Base-by-base conservation (phyloP, 2,797 vertebrate species). In the Anolis apletophallus region DNA sequence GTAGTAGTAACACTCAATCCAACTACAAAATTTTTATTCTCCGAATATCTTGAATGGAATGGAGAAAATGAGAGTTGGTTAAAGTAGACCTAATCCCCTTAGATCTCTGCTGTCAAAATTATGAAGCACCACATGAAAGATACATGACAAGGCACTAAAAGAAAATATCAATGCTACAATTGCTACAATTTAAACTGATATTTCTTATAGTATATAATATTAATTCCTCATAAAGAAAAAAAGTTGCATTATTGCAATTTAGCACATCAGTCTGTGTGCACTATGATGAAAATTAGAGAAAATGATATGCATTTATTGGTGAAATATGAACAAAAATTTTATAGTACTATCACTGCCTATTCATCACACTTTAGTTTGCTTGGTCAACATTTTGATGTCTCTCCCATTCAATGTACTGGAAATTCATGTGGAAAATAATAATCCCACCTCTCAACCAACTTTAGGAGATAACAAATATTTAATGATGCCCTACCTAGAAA, bases 401-500 rank as follows among this genome's bases (percentile, higher is more conserved):
- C 90, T 93, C 91, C 88, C 85, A 94, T 94, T 92, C 95, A 91
- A 94, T 93, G n/a, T 88, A 88, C 77, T 93, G 86, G 87, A 90
- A 92, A 93, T 93, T 94, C 93, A 93, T 91, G 57, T 91, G 89
- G 94, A 94, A 92, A 94, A 94, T 90, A 94, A 85, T 80, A 80
- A 96, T 94, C 93, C 93, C 61, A 13, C 90, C 95, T 95, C 90
- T 91, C 94, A 92, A 90, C 91, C 92, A 93, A 94, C 95, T 95
- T 96, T 94, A 94, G 93, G 94, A 96, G 93, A 94, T 96, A 95
- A 96, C 96, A 97, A 96, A 97, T 97, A 96, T 97, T 97, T 97
- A 96, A 97, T 97, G 96, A 96, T 94, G 95, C 94, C 96, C 96
- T 94, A 96, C 88, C 88, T 96, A 95, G 95, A 96, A 96, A 97